Evolutionary conservation across 2,113 vertebrate genomes (phyloP), one percentile per base, ranked within the genome.

Genomic region (Morone saxatilis): DNA sequence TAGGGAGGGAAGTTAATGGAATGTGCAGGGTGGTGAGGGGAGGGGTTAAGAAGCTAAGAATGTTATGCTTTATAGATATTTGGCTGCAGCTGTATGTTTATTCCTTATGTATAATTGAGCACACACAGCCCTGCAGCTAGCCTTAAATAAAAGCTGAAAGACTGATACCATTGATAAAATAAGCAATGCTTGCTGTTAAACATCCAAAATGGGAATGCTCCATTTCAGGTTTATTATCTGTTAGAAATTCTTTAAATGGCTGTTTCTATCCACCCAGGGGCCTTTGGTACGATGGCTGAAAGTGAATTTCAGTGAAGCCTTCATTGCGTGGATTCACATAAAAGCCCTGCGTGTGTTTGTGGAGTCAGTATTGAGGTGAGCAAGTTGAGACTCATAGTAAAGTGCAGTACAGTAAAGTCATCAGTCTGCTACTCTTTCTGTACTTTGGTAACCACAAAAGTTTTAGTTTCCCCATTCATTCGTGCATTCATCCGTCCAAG

Each of bases 241-340:
- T 43, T 25, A 9, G 20, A 67, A 78, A 48, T 4, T 5, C 5
- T 77, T 31, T 38, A 20, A 76, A 51, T 40, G 60, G 4, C 6
- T 40, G 19, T 76, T 68, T n/a, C 65, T 62, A 3, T 86, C 22
- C 20, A 74, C 91, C 65, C 75, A 99, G 98, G 98, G 98, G 40
- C 98, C 98, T 74, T 93, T 99, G 78, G 98, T 99, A 25, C 97
- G 98, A 80, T 99, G 98, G 98, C 96, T 99, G 91, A 99, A 99
- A 95, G 98, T 99, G 60, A 99, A 99, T 95, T 99, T 99, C 96
- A 99, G 98, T 60, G 98, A 99, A 95, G 98, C 98, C 41, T 99
- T 99, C 93, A 99, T 99, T 73, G 98, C 98, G 0, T 99, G 98
- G 98, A 98, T 99, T 94, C 98, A 99, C 78, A 98, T 99, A 85